These are phyloP conservation scores for Entomobrya multifasciata DNA, from an alignment of 2,888 invertebrate genomes.

Conservation along the genomic window DNA sequence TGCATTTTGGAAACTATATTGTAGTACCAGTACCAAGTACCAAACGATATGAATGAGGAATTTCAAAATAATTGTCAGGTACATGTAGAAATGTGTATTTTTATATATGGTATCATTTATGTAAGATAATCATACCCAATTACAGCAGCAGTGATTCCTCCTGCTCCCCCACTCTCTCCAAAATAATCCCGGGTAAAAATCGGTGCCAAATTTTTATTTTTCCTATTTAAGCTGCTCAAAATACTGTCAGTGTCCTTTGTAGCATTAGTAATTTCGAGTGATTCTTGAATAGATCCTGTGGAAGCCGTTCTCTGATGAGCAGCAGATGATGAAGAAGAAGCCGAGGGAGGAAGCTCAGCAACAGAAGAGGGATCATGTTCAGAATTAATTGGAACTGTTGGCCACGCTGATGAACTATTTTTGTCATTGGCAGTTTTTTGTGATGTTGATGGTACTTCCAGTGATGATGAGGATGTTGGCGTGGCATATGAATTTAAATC, in stretches of 20 bases:
- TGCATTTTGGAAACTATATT: no score
- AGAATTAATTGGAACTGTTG: constrained; percentile 47
- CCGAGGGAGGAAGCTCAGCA: no score
- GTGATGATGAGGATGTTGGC: neutral
- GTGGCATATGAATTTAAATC: neutral
- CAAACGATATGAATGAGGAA: no score
- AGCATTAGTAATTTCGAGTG: no score
- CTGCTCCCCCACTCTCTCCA: no score
- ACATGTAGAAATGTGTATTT: no score
- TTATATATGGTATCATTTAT: no score
- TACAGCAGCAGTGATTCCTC: neutral
- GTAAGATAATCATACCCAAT: neutral
- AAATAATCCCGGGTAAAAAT: constrained; percentile 4
- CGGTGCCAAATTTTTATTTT: constrained; percentile 26
- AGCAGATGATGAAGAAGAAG: neutral
- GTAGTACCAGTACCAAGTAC: no score
- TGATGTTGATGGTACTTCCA: neutral
- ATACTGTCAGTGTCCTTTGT: constrained; percentile 21
- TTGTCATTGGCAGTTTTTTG: constrained; percentile 1
- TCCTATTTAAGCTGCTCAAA: constrained; percentile 12
- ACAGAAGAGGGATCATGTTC: constrained; percentile 25
- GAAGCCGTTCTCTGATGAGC: neutral
- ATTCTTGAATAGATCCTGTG: neutral
- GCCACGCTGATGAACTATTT: neutral
- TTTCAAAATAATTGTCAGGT: no score